Evolutionary conservation across 2,888 invertebrate species (phyloP), one percentile per base, ranked within the genome.

Genomic region (Artemia sinica): DNA sequence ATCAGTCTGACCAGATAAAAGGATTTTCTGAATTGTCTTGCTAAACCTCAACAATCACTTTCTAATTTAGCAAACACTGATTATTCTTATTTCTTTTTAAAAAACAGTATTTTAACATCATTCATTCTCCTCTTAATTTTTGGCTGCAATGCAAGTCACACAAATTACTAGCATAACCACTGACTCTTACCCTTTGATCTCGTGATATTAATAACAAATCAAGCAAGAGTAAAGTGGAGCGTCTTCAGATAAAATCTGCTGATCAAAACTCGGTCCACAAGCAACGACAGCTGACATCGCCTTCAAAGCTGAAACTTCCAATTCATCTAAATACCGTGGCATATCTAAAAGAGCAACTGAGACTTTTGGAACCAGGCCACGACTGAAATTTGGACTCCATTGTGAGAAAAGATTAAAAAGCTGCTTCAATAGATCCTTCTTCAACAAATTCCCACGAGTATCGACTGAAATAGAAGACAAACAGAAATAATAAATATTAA

Each of bases 241-340:
- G 75, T 96, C 96, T 76, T 95, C 95, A 10, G 87, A 86, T 51
- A 91, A 80, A 49, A 88, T 87, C 67, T 84, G 83, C 0, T 87
- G 84, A 75, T 95, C 91, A 78, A 96, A 97, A 74, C 93, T 91
- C 0, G 94, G 88, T 0, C 98, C 98, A 77, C 96, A 96, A 76
- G 94, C 94, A 2, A 97, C 83, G 49, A 98, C 81, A 11, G 94
- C 90, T 71, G 94, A 92, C 91, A 97, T 95, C 2, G 97, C 96
- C 82, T 93, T 83, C 1, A 83, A 78, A 12, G 83, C 80, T 13
- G 80, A 77, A 72, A 81, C 76, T 74, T 83, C 83, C 66, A 82
- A 77, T 71, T 81, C 70, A 50, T 65, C 68, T 14, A 71, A 49
- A 49, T 68, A 67, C 10, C 52, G 68, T 14, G 67, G 50, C 51